phyloP scores from a whole-genome alignment of 2,888 invertebrate genomes.

The Caenorhabditis zanzibari region DNA sequence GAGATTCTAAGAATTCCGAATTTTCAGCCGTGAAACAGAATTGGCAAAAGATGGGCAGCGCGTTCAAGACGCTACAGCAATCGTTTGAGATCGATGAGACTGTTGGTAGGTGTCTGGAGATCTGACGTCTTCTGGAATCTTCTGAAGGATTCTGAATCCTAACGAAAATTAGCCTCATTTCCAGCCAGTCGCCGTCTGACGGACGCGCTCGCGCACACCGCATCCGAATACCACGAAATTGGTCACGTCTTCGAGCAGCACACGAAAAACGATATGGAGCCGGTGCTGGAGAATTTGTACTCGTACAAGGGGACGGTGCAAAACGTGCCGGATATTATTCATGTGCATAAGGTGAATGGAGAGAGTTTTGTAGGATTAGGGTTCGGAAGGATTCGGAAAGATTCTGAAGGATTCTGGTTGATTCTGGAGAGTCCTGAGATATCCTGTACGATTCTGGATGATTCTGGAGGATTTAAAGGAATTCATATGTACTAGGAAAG shows the following conservation, averaged over 20 bases:
- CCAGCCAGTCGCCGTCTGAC: constrained; percentile 68
- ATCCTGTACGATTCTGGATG: too few relatives aligned
- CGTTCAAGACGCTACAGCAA: constrained; percentile 91
- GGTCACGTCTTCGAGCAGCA: constrained; percentile 73
- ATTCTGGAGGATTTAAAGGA: too few relatives aligned
- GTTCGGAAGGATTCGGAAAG: too few relatives aligned
- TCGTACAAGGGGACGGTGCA: constrained; percentile 95
- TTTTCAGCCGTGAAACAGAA: constrained; percentile 90
- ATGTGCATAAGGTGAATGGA: constrained; percentile 89
- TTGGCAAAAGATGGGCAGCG: constrained; percentile 92
- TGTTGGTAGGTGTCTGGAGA: constrained; percentile 59
- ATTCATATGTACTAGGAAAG: too few relatives aligned
- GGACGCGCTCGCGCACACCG: constrained; percentile 74
- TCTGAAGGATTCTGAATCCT: background rate
- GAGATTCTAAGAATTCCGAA: background rate
- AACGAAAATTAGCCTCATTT: constrained; percentile 30
- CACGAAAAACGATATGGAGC: constrained; percentile 89
- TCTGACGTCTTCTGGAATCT: background rate
- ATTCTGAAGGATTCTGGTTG: background rate
- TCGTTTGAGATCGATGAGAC: constrained; percentile 89
- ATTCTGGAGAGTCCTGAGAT: background rate
- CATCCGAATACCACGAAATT: constrained; percentile 71
- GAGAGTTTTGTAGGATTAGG: constrained; percentile 44
- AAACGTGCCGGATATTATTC: constrained; percentile 93
- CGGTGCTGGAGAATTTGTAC: constrained; percentile 92